Evolutionary conservation across 2,113 vertebrate species (phyloP).

Genomic region (Hippoglossus stenolepis): DNA sequence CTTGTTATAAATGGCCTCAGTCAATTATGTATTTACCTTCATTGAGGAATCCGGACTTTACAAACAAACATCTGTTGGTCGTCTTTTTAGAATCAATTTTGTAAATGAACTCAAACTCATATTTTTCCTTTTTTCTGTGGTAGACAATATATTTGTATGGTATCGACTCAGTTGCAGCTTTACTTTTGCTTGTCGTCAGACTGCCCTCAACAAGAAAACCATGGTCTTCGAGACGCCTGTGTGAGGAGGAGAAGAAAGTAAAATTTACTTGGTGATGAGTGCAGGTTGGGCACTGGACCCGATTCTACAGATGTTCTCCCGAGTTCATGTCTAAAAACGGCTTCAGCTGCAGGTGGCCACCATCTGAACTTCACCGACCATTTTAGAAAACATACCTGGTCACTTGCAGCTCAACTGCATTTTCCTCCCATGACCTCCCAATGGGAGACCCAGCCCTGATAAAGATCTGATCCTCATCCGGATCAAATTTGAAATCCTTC

Average conservation of each 20-base stretch:
- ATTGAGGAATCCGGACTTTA: conserved; percentile 55
- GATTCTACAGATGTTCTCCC: too few relatives aligned
- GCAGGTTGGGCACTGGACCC: not conserved
- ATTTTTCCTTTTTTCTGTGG: not conserved
- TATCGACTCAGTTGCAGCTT: conserved; percentile 41
- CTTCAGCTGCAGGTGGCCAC: not conserved
- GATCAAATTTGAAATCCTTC: conserved; percentile 85
- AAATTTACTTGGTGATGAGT: not conserved
- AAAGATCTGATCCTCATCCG: conserved; percentile 62
- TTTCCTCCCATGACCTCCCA: conserved; percentile 46
- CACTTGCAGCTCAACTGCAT: conserved; percentile 55
- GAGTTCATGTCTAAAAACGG: not conserved
- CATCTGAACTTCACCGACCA: not conserved
- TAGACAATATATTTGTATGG: conserved; percentile 89
- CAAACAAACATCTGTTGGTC: conserved; percentile 81
- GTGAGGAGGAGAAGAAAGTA: not conserved
- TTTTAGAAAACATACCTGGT: conserved; percentile 59
- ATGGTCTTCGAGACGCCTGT: conserved; percentile 78
- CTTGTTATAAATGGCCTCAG: not conserved
- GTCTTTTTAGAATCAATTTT: conserved; percentile 56
- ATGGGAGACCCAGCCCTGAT: conserved; percentile 67
- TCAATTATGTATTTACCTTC: conserved; percentile 71
- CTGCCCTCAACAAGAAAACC: conserved; percentile 86
- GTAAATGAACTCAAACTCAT: conserved; percentile 79
- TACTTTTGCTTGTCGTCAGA: conserved; percentile 47